Evolutionary conservation across 2,113 vertebrate species (phyloP).

Genomic region (Crotalus helleri): DNA sequence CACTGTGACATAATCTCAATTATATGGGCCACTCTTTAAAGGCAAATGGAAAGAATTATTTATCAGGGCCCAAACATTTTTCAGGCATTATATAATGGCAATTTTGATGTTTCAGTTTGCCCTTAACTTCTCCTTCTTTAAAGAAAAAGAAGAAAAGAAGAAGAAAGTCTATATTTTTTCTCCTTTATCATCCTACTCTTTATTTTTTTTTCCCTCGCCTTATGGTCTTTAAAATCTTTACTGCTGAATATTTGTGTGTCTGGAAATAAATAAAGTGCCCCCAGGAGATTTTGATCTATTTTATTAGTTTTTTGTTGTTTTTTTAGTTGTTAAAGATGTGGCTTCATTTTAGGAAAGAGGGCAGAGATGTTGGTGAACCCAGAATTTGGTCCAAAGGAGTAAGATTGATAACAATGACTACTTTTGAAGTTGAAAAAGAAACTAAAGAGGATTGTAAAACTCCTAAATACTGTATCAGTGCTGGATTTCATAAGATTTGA

Average conservation of each 20-base stretch:
- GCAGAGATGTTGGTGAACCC: accelerated
- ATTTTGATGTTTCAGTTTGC: background rate
- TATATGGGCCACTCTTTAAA: background rate
- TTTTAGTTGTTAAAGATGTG: background rate
- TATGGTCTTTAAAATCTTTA: background rate
- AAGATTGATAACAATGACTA: background rate
- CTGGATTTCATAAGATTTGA: background rate
- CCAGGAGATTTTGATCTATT: background rate
- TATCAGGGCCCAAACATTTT: background rate
- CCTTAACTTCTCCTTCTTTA: slow-evolving; percentile 16
- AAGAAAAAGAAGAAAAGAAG: background rate
- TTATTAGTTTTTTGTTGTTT: background rate
- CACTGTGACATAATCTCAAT: background rate
- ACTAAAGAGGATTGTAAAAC: background rate
- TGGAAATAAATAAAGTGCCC: slow-evolving; percentile 1
- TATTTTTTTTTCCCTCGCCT: background rate
- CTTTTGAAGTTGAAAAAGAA: background rate
- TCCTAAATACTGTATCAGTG: background rate
- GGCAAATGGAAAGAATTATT: background rate
- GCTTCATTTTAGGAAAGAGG: background rate
- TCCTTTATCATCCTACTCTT: background rate
- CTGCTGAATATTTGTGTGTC: background rate
- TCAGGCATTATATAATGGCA: background rate
- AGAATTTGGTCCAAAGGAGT: background rate
- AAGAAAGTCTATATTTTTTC: background rate